phyloP scores from a whole-genome alignment of 2,888 invertebrate genomes.

The Lucinisca nassula region DNA sequence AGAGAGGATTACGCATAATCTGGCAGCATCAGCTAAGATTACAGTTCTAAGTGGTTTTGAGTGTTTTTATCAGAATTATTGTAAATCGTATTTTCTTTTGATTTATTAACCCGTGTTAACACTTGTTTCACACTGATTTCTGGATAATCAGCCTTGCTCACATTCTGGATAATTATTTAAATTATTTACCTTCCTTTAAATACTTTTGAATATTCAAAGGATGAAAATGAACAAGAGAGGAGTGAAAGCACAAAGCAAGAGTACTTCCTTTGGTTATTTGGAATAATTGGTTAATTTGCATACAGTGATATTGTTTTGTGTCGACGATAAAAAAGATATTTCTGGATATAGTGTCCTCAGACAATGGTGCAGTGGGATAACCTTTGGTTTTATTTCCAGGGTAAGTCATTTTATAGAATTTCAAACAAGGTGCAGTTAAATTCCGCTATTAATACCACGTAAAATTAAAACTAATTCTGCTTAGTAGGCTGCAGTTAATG shows the following conservation, averaged over 20 bases:
- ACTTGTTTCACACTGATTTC: background rate
- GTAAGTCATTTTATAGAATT: background rate
- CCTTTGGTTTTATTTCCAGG: background rate
- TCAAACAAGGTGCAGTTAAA: no score
- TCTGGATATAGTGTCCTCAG: no score
- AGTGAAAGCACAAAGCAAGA: no score
- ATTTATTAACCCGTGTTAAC: background rate
- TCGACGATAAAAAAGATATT: no score
- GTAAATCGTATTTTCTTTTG: background rate
- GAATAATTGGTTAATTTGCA: no score
- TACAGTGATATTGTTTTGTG: no score
- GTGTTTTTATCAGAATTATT: background rate
- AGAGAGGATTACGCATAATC: conserved; percentile 3
- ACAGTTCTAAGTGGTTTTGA: background rate
- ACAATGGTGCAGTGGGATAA: conserved; percentile 1
- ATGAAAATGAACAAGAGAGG: no score
- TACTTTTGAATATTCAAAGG: background rate
- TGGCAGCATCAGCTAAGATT: background rate
- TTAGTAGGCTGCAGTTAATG: no score
- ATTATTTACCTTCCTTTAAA: background rate
- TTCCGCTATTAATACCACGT: no score
- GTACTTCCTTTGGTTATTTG: no score
- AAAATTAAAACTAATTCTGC: no score
- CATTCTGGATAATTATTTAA: background rate
- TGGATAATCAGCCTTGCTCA: background rate